phyloP scores from a whole-genome alignment of 1,140 invertebrate genomes.

The Cotesia vestalis region DNA sequence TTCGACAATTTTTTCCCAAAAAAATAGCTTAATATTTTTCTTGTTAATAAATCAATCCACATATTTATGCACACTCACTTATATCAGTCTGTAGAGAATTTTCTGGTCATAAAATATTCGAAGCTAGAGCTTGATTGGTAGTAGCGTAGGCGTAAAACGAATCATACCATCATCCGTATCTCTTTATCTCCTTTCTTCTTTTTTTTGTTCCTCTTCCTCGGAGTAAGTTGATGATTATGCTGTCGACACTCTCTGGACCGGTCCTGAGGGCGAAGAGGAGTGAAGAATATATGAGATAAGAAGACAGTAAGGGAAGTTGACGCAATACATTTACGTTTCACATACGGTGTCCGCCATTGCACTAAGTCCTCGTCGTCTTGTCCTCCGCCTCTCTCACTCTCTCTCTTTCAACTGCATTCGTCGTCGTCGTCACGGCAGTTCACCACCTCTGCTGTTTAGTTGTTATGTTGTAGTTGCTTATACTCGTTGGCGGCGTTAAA shows the following conservation, averaged over 20 bases:
- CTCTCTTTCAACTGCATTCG: constrained; percentile 13
- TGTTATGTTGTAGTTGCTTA: constrained; percentile 25
- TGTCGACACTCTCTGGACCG: constrained; percentile 54
- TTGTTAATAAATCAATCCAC: no score
- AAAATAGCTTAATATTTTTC: no score
- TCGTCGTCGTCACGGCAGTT: constrained; percentile 35
- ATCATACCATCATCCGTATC: background rate
- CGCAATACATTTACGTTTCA: constrained; percentile 4
- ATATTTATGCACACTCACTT: no score
- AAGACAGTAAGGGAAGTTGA: constrained; percentile 20
- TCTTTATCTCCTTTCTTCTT: constrained; percentile 28
- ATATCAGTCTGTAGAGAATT: no score
- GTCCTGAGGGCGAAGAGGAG: background rate
- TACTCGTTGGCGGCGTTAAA: constrained; percentile 51
- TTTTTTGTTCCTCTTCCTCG: constrained; percentile 47
- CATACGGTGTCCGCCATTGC: constrained; percentile 29
- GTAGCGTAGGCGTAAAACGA: constrained; percentile 14
- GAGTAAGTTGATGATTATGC: constrained; percentile 56
- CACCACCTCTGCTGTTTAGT: constrained; percentile 24
- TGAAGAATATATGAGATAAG: constrained; percentile 7
- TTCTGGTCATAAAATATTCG: no score
- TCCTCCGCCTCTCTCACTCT: constrained; percentile 22
- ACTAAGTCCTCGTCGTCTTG: background rate
- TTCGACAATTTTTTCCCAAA: no score
- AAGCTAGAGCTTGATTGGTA: no score